Percentiles rank a stretch among this genome's conserved stretches.
Evolutionary conservation across 2,888 invertebrate species (phyloP).

Genomic region (Drosophila seclusa): DNA sequence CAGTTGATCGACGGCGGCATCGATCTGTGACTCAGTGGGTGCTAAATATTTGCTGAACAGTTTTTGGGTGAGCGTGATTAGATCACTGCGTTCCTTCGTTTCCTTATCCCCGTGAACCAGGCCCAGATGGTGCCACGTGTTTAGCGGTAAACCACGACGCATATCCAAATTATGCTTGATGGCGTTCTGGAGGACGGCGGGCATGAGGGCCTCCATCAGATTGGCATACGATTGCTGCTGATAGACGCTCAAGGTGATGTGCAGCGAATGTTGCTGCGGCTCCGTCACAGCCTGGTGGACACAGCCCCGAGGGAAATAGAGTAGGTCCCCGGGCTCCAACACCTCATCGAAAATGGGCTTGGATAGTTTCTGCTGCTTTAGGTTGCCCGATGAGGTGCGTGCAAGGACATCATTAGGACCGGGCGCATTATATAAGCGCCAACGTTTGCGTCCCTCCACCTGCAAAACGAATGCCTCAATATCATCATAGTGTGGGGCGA

Average conservation of each 20-base stretch:
- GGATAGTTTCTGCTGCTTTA: constrained; percentile 90
- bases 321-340: constrained; percentile 93
- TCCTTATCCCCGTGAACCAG: constrained; percentile 87
- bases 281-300: constrained; percentile 94
- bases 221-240: constrained; percentile 96
- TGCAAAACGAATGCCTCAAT: constrained; percentile 99
- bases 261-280: constrained; percentile 93
- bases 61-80: constrained; percentile 19
- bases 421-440: constrained; percentile 94
- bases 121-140: constrained; percentile 92
- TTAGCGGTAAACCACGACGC: constrained; percentile 91
- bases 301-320: constrained; percentile 96
- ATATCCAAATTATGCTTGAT: constrained; percentile 89
- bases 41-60: constrained; percentile 34
- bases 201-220: constrained; percentile 92
- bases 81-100: constrained; percentile 41
- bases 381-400: constrained; percentile 93
- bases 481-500: constrained; percentile 99
- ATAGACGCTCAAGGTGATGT: constrained; percentile 96
- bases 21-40: constrained; percentile 85
- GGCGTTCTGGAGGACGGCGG: constrained; percentile 90
- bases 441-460: constrained; percentile 97
- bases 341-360: constrained; percentile 90
- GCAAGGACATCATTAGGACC: constrained; percentile 89
- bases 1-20: constrained; percentile 94